Evolutionary conservation across 2,797 vertebrate species (phyloP).

Genomic region (Natrix natrix): DNA sequence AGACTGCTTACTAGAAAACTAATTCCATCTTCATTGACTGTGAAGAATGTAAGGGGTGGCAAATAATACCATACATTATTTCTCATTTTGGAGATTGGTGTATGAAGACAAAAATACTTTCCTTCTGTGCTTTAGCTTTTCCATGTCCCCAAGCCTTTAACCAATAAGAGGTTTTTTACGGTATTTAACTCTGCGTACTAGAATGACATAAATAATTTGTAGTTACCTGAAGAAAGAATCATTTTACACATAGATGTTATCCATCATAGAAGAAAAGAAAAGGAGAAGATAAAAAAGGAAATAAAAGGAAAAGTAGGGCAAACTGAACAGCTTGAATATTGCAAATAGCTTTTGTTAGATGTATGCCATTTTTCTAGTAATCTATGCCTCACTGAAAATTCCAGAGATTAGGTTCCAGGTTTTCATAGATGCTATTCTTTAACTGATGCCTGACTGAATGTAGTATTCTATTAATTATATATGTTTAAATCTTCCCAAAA

Average conservation of each 20-base stretch:
- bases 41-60: background rate
- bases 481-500: background rate
- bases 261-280: background rate
- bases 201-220: background rate
- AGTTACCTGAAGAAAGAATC: background rate
- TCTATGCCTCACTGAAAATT: background rate
- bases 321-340: background rate
- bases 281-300: background rate
- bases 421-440: background rate
- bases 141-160: background rate
- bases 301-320: background rate
- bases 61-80: background rate
- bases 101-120: background rate
- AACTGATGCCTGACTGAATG: background rate
- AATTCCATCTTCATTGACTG: background rate
- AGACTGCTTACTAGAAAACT: background rate
- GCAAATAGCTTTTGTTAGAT: background rate
- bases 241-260: background rate
- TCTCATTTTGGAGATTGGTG: background rate
- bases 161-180: background rate
- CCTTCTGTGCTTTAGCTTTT: background rate
- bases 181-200: background rate
- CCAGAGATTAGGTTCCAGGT: background rate
- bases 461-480: background rate
- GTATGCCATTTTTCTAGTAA: background rate